phyloP scores from a whole-genome alignment of 2,888 invertebrate species.

The Eurytoma adleriae region DNA sequence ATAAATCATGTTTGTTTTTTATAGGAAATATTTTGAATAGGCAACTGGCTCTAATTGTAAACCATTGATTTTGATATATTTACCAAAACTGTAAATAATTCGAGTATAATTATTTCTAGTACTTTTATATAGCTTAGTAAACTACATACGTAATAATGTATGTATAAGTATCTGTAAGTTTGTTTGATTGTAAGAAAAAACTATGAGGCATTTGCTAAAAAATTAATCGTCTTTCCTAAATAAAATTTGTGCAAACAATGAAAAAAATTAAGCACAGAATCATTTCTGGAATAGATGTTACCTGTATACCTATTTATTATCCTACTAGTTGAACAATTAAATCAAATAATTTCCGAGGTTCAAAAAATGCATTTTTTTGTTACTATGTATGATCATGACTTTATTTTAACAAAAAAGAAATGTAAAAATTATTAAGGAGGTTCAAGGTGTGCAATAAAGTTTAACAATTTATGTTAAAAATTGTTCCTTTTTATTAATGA shows the following conservation, averaged over 20 bases:
- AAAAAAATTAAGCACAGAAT: too few relatives aligned
- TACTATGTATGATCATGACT: constrained; percentile 4
- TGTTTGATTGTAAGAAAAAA: too few relatives aligned
- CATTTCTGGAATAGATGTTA: too few relatives aligned
- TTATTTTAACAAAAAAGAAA: constrained; percentile 9
- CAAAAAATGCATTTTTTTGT: background rate
- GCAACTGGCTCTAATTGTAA: constrained; percentile 19
- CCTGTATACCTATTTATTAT: too few relatives aligned
- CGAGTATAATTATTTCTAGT: background rate
- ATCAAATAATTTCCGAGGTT: too few relatives aligned
- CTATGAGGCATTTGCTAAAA: too few relatives aligned
- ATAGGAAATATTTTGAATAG: background rate
- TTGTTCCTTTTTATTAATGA: constrained; percentile 52
- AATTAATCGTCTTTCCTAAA: too few relatives aligned
- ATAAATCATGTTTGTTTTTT: background rate
- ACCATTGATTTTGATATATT: constrained; percentile 9
- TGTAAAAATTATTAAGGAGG: constrained; percentile 14
- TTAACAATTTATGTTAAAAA: constrained; percentile 38
- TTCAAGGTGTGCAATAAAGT: constrained; percentile 46
- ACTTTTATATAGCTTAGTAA: constrained; percentile 4
- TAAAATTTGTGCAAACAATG: too few relatives aligned
- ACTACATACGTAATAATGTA: too few relatives aligned
- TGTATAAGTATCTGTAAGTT: too few relatives aligned
- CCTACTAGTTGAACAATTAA: too few relatives aligned
- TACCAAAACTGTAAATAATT: constrained; percentile 21